phyloP scores from a whole-genome alignment of 2,888 invertebrate genomes.

The Elegia similella region DNA sequence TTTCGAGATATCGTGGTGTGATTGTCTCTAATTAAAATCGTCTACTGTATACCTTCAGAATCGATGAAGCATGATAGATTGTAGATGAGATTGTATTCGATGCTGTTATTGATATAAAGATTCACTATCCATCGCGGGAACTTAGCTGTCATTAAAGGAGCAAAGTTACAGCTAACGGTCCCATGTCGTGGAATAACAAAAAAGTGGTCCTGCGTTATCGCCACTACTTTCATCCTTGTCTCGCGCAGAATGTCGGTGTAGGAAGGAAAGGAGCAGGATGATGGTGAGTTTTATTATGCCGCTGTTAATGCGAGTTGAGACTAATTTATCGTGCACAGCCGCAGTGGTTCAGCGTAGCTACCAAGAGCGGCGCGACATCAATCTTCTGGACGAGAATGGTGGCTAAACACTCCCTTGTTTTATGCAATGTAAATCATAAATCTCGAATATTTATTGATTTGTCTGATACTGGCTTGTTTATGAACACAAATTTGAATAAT shows the following conservation, averaged over 20 bases:
- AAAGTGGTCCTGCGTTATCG: slow-evolving; percentile 64
- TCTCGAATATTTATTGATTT: slow-evolving; percentile 23
- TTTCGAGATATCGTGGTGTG: slow-evolving; percentile 30
- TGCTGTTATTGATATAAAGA: slow-evolving; percentile 7
- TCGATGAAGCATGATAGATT: neutral
- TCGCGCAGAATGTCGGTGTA: slow-evolving; percentile 41
- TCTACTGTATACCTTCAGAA: neutral
- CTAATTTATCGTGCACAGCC: slow-evolving; percentile 79
- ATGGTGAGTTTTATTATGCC: slow-evolving; percentile 59
- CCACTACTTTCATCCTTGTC: slow-evolving; percentile 61
- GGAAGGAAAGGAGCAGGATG: slow-evolving; percentile 64
- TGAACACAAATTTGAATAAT: neutral
- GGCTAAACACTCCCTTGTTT: slow-evolving; percentile 44
- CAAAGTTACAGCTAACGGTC: slow-evolving; percentile 69
- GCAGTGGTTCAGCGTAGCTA: slow-evolving; percentile 56
- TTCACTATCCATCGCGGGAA: slow-evolving; percentile 19
- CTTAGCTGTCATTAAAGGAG: slow-evolving; percentile 62
- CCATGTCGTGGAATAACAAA: slow-evolving; percentile 66
- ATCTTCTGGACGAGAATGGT: slow-evolving; percentile 57
- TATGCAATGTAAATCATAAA: slow-evolving; percentile 50
- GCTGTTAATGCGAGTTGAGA: slow-evolving; percentile 69
- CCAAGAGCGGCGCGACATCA: slow-evolving; percentile 65
- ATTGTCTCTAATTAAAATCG: slow-evolving; percentile 30
- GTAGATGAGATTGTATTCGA: neutral
- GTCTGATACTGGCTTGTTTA: neutral